Conservation (phyloP, 1,140 invertebrate genomes). For the Ceratosolen fusciceps region DNA sequence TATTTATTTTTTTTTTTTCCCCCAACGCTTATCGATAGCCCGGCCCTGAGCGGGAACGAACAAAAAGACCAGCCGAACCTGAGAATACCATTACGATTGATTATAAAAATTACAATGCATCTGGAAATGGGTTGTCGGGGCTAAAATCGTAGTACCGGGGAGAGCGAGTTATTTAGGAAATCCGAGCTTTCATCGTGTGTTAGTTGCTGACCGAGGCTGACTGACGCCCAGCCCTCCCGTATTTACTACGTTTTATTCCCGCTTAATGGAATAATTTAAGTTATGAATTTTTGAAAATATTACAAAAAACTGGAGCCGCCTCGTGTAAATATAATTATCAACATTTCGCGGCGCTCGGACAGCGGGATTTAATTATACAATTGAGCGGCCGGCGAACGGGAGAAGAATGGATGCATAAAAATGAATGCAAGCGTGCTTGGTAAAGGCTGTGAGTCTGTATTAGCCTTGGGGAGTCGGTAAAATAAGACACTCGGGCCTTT, state of each 20-base stretch:
- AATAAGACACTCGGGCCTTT: neutral
- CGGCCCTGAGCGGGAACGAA: neutral
- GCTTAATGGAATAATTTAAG: conserved; percentile 7
- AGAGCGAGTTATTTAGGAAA: neutral
- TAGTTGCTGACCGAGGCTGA: neutral
- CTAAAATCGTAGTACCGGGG: neutral
- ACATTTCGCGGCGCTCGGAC: neutral
- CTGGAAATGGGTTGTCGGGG: neutral
- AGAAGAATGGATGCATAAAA: neutral
- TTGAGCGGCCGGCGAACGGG: neutral
- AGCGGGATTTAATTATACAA: neutral
- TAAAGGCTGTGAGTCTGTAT: too few relatives aligned
- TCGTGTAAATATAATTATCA: neutral
- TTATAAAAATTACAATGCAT: neutral
- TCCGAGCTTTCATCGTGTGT: neutral
- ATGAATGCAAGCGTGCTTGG: neutral
- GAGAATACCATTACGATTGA: conserved; percentile 25
- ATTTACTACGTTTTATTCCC: neutral
- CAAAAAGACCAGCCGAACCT: neutral
- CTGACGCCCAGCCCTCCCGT: neutral
- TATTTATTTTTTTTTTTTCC: too few relatives aligned
- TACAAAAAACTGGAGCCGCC: neutral
- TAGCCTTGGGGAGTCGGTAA: neutral
- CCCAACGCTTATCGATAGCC: conserved; percentile 10
- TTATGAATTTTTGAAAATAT: neutral